Conservation (phyloP, 2,888 invertebrate species). For the Phengaris alcon region DNA sequence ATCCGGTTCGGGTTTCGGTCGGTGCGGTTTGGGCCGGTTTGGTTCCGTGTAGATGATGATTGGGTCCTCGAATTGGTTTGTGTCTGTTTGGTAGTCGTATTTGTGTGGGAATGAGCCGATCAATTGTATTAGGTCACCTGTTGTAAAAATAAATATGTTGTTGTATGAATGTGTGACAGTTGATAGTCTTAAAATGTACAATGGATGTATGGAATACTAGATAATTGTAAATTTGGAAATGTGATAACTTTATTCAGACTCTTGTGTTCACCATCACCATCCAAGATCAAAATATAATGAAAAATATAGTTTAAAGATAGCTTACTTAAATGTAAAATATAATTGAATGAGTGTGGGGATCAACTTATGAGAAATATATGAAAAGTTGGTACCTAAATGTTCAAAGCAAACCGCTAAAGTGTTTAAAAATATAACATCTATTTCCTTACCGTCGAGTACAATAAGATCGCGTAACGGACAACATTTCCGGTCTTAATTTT, state of each 20-base stretch:
- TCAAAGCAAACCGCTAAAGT: not conserved
- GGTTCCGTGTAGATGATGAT: slow-evolving; percentile 72
- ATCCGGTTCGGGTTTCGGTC: slow-evolving; percentile 45
- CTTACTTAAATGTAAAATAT: no score
- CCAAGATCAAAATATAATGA: no score
- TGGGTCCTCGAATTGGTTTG: slow-evolving; percentile 72
- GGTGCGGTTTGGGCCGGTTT: slow-evolving; percentile 59
- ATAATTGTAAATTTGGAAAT: no score
- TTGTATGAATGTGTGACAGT: not conserved
- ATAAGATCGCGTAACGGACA: slow-evolving; percentile 12
- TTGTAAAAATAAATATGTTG: slow-evolving; percentile 43
- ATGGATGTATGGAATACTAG: not conserved
- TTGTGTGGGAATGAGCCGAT: slow-evolving; percentile 75
- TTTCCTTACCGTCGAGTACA: not conserved
- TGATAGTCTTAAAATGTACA: not conserved
- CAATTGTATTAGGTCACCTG: slow-evolving; percentile 76
- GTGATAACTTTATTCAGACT: no score
- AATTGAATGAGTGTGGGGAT: no score
- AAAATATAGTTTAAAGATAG: no score
- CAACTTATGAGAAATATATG: no score
- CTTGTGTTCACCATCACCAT: no score
- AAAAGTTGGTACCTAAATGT: not conserved
- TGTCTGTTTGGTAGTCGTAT: slow-evolving; percentile 66
- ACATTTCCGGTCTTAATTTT: slow-evolving; percentile 14
- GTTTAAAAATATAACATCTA: not conserved